These are phyloP conservation scores for Megathymus violae DNA, from an alignment of 1,140 invertebrate species.

Conservation along the genomic window DNA sequence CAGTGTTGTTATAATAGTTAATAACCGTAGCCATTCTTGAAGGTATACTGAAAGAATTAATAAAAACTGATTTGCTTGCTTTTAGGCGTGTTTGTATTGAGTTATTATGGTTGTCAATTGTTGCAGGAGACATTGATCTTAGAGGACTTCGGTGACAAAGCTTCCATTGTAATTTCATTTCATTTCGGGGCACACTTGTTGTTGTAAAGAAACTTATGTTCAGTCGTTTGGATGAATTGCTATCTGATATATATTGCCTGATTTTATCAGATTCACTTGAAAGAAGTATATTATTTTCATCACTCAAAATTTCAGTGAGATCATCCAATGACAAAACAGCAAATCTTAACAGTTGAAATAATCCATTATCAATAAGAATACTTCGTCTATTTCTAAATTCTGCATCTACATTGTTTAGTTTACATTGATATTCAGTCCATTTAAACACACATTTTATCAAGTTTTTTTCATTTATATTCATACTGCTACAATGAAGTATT, in stretches of 20 bases:
- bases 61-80: constrained; percentile 74
- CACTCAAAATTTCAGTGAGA: constrained; percentile 56
- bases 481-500: constrained; percentile 74
- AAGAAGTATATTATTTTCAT: constrained; percentile 56
- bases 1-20: constrained; percentile 56
- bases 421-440: constrained; percentile 81
- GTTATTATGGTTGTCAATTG: constrained; percentile 63
- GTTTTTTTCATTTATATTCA: constrained; percentile 79
- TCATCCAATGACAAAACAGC: constrained; percentile 57
- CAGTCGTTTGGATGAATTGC: constrained; percentile 31
- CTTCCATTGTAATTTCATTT: constrained; percentile 67
- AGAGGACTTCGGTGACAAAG: constrained; percentile 70
- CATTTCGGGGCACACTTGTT: constrained; percentile 45
- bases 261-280: constrained; percentile 52
- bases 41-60: constrained; percentile 74
- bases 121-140: constrained; percentile 67
- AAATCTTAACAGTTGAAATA: constrained; percentile 72
- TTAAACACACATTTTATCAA: constrained; percentile 78
- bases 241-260: constrained; percentile 41
- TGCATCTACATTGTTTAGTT: constrained; percentile 60
- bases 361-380: constrained; percentile 67
- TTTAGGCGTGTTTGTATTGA: constrained; percentile 67
- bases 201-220: constrained; percentile 35
- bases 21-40: constrained; percentile 70
- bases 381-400: constrained; percentile 69